Evolutionary conservation across 2,888 invertebrate species (phyloP), one percentile per base, ranked within the genome.

Genomic region (Carabus problematicus): DNA sequence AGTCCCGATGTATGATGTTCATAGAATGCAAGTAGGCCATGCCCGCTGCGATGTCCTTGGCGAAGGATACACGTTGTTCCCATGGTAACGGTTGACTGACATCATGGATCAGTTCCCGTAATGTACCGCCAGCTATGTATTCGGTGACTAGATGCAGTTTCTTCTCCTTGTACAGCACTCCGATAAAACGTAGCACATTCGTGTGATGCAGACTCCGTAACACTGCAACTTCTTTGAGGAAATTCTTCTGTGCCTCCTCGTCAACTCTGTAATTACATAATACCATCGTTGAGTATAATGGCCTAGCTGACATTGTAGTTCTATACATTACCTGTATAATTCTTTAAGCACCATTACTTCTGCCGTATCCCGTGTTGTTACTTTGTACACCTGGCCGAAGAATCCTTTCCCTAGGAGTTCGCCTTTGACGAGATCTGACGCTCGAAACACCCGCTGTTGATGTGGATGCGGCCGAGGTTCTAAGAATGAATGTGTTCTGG

Each of bases 271-370:
- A 81, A 60, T 39, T 12, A 12, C 52, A n/a, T n/a, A n/a, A n/a
- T n/a, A n/a, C n/a, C n/a, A n/a, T n/a, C n/a, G n/a, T n/a, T n/a
- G n/a, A n/a, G n/a, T n/a, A n/a, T n/a, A n/a, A n/a, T n/a, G n/a
- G n/a, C n/a, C n/a, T n/a, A n/a, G n/a, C n/a, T n/a, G n/a, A n/a
- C n/a, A n/a, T n/a, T 29, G 29, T 29, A 29, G 29, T 29, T 29
- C n/a, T 29, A 29, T 29, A 29, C 6, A 3, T 29, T 62, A 64
- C 64, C 64, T 68, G 52, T 72, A 93, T 67, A 97, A 85, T 79
- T 97, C 96, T 78, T 97, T 97, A 49, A 97, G 87, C 74, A 97
- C 97, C 96, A 97, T 97, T 54, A 95, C 92, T 82, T 97, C 97
- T 72, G 91, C 91, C 0, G 95, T 95, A 74, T 91, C 90, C 62